Conservation (phyloP, 2,888 invertebrate genomes). For the Zele albiditarsus region DNA sequence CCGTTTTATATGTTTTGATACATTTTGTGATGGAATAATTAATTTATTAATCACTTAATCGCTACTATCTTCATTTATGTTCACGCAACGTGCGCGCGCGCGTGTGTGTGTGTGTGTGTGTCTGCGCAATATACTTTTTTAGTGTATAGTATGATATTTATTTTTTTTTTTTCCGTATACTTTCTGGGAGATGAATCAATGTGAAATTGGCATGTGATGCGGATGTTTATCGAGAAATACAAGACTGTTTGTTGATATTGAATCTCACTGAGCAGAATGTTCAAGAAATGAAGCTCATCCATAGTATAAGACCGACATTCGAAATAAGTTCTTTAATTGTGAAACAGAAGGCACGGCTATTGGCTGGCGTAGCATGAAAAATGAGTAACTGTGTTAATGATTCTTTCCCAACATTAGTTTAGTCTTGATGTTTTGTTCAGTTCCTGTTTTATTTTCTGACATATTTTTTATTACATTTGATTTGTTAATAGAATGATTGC, state of each 20-base stretch:
- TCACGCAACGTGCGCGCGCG: background rate
- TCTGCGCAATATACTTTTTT: conserved; percentile 11
- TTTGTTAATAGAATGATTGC: background rate
- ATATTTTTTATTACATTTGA: background rate
- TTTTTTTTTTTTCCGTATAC: conserved; percentile 38
- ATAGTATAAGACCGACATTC: background rate
- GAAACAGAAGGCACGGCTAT: background rate
- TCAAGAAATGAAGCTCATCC: background rate
- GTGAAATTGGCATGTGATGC: background rate
- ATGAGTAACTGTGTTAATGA: background rate
- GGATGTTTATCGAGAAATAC: background rate
- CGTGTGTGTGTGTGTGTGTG: too few relatives aligned
- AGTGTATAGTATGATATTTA: conserved; percentile 36
- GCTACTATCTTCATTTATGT: conserved; percentile 14
- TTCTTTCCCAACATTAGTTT: background rate
- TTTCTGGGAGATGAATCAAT: conserved; percentile 4
- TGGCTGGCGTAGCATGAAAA: background rate
- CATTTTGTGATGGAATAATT: background rate
- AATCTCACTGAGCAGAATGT: background rate
- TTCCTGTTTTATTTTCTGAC: background rate
- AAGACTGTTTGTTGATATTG: background rate
- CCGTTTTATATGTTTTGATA: conserved; percentile 51
- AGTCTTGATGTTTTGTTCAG: background rate
- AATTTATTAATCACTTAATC: background rate
- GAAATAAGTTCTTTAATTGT: background rate